Percentiles rank a stretch among this genome's conserved stretches.
These are phyloP conservation scores for Epinephelus fuscoguttatus DNA, from an alignment of 2,113 vertebrate genomes.

Conservation along the genomic window DNA sequence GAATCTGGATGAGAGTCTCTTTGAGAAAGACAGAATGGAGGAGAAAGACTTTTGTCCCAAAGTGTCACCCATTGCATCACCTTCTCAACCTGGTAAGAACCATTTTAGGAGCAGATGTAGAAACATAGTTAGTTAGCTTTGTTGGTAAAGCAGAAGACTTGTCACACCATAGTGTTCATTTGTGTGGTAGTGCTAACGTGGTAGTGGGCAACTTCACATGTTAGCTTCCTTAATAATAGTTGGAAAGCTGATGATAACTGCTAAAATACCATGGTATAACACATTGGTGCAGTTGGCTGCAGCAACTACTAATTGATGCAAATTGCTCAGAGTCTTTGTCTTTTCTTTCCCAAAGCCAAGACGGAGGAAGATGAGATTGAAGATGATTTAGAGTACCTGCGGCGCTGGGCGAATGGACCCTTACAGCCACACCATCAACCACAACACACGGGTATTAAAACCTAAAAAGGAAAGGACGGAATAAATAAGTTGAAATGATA, in stretches of 20 bases:
- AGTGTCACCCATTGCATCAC: not conserved
- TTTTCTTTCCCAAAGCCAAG: constrained; percentile 7
- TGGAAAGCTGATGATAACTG: not conserved
- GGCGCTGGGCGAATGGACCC: constrained; percentile 10
- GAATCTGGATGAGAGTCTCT: constrained; percentile 15
- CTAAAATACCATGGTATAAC: not conserved
- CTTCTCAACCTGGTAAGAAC: constrained; percentile 19
- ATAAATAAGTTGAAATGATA: constrained; percentile 4
- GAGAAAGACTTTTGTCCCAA: fast-evolving
- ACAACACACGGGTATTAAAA: not conserved
- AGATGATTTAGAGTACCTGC: constrained; percentile 41
- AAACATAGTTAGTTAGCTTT: not conserved
- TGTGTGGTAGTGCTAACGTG: not conserved
- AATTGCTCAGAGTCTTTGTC: not conserved
- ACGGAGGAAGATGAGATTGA: constrained; percentile 19
- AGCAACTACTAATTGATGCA: not conserved
- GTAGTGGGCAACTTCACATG: not conserved
- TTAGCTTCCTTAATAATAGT: not conserved
- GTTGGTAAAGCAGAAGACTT: not conserved
- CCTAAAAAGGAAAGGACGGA: not conserved
- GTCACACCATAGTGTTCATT: not conserved
- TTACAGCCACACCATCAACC: not conserved
- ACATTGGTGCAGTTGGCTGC: not conserved
- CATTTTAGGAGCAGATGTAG: not conserved
- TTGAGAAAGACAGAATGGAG: not conserved